Percentiles rank a stretch among this genome's conserved stretches.
Conservation (phyloP, 2,888 invertebrate species). For the Synanthedon andrenaeformis region DNA sequence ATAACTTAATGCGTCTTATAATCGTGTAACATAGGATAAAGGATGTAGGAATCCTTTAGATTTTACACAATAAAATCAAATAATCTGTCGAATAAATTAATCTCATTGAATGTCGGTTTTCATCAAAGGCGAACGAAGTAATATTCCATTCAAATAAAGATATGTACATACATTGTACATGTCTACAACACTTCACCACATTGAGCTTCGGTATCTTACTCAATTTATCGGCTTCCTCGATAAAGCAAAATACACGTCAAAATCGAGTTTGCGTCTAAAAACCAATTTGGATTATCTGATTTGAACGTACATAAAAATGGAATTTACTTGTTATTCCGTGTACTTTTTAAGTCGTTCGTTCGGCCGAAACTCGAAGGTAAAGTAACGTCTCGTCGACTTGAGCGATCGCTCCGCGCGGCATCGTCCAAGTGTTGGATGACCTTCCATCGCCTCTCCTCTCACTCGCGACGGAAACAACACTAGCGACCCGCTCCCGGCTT, state of each 20-base stretch:
- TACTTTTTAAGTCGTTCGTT: neutral
- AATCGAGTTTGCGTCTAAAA: slow-evolving; percentile 65
- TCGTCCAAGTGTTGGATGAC: neutral
- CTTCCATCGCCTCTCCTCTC: neutral
- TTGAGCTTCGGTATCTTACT: slow-evolving; percentile 37
- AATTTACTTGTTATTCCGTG: slow-evolving; percentile 6
- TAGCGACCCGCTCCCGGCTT: no score
- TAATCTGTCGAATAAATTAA: no score
- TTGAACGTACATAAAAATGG: slow-evolving; percentile 41
- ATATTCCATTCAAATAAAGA: neutral
- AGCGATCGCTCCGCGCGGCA: neutral
- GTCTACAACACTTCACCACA: slow-evolving; percentile 24
- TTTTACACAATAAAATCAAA: no score
- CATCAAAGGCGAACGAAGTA: no score
- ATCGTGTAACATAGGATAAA: no score
- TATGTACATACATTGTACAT: neutral
- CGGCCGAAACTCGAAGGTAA: neutral
- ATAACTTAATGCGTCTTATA: no score
- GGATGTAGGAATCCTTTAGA: no score
- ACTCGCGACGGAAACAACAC: no score
- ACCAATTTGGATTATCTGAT: slow-evolving; percentile 68
- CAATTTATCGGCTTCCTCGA: slow-evolving; percentile 60
- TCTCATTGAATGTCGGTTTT: no score
- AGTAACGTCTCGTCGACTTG: neutral
- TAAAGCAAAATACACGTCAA: slow-evolving; percentile 62